Evolutionary conservation across 2,888 invertebrate species (phyloP), one percentile per base, ranked within the genome.

Genomic region (Nowickia ferox): DNA sequence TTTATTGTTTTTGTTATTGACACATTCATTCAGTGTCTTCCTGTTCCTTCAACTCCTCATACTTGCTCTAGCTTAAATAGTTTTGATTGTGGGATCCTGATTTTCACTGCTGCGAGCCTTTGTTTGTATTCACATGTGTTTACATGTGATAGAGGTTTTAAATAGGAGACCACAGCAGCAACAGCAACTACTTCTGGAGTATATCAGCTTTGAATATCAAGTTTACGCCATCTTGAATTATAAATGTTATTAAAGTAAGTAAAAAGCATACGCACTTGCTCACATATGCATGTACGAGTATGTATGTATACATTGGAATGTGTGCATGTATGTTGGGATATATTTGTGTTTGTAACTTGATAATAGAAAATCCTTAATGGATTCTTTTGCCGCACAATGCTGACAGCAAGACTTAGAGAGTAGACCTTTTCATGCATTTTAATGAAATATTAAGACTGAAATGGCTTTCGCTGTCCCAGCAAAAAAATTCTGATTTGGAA

Each of bases 181-280:
- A 8, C 17, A 55, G 55, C 30, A 63, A 40, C 75, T 61, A 6
- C 30, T 30, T 30, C 5, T 30, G 30, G 30, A 30, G 2, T 30
- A 69, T 48, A 71, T 57, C 61, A 55, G 11, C 15, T 57, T 63
- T 72, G 55, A 19, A 63, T 71, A 76, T 63, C 69, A 69, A 22
- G n/a, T 51, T 2, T 8, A 71, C 55, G 76, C 55, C 75, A 76
- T 76, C 46, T 82, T 76, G 82, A 46, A 63, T 65, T 63, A 42
- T 55, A 69, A 76, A 63, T 82, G 68, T 69, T 40, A 51, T 15
- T 22, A 42, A 61, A 38, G 40, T 51, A 40, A 48, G 17, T 22
- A 22, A 55, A 2, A 5, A 5, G 57, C 4, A 57, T 30, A 42
- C 11, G n/a, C 44, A 57, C 30, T 30, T 30, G 30, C 30, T 30